phyloP scores from a whole-genome alignment of 2,797 vertebrate species.

The Trichosurus vulpecula region DNA sequence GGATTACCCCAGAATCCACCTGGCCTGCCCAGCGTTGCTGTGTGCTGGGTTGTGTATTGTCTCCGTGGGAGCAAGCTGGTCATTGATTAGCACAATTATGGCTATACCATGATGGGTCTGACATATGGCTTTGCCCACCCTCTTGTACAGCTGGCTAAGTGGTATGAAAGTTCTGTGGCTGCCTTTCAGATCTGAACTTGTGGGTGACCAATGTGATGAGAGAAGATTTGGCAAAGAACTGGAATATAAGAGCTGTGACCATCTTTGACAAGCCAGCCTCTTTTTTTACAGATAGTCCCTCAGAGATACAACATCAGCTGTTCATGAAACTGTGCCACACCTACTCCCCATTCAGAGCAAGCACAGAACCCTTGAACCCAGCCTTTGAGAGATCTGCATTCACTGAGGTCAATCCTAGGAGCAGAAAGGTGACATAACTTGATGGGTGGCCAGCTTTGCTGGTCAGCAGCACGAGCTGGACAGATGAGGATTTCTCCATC shows the following conservation, averaged over 20 bases:
- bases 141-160: constrained; percentile 89
- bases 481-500: constrained; percentile 97
- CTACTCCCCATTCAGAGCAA: constrained; percentile 85
- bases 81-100: constrained; percentile 99
- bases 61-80: constrained; percentile 90
- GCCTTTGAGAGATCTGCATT: constrained; percentile 87
- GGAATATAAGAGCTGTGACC: constrained; percentile 92
- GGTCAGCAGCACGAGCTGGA: constrained; percentile 99
- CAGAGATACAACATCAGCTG: constrained; percentile 88
- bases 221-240: constrained; percentile 90
- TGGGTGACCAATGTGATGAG: constrained; percentile 95
- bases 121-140: constrained; percentile 87
- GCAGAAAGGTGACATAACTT: constrained; percentile 73
- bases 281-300: constrained; percentile 91
- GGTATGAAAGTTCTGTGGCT: constrained; percentile 94
- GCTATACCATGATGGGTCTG: constrained; percentile 94
- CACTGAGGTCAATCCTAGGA: constrained; percentile 81
- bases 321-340: constrained; percentile 87
- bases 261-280: constrained; percentile 93
- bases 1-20: constrained; percentile 99
- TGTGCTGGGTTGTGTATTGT: constrained; percentile 88
- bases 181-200: constrained; percentile 89
- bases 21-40: constrained; percentile 91
- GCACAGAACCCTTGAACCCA: constrained; percentile 71
- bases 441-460: constrained; percentile 90